Evolutionary conservation across 2,888 invertebrate species (phyloP).

Genomic region (Blastobasis adustella): DNA sequence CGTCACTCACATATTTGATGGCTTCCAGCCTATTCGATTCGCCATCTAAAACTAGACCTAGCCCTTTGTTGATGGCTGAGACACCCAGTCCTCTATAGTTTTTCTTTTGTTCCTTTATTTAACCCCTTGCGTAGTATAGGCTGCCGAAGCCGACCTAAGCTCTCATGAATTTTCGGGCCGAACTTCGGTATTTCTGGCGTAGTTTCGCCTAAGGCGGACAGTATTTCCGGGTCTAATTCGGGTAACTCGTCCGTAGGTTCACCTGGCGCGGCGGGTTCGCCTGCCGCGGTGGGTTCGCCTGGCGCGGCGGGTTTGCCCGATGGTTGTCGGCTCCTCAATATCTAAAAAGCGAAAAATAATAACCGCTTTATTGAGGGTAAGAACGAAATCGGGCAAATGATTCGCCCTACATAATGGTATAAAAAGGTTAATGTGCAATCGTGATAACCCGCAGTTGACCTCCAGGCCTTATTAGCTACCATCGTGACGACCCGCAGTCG

Average conservation of each 20-base stretch:
- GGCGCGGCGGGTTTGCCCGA: not conserved
- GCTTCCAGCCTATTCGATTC: not conserved
- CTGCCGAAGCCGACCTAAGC: conserved; percentile 5
- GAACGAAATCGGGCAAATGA: too few species aligned
- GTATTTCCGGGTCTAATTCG: conserved; percentile 8
- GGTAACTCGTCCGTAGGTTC: not conserved
- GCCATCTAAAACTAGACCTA: not conserved
- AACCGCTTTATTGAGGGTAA: too few species aligned
- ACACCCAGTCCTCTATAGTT: conserved; percentile 1
- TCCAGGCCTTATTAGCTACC: not conserved
- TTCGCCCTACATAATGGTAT: too few species aligned
- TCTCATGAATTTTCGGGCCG: conserved; percentile 9
- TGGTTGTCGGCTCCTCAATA: too few species aligned
- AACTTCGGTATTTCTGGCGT: conserved; percentile 7
- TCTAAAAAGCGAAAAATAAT: too few species aligned
- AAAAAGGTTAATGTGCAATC: not conserved
- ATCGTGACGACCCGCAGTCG: not conserved
- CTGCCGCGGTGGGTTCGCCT: too few species aligned
- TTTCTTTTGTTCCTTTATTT: conserved; percentile 8
- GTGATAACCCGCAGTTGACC: not conserved
- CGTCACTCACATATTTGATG: conserved; percentile 3
- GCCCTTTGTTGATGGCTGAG: not conserved
- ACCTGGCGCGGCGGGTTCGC: too few species aligned
- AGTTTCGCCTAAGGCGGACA: conserved; percentile 9
- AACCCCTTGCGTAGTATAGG: conserved; percentile 11